These are phyloP conservation scores for Tubulanus polymorphus DNA, from an alignment of 2,888 invertebrate genomes.

Conservation along the genomic window DNA sequence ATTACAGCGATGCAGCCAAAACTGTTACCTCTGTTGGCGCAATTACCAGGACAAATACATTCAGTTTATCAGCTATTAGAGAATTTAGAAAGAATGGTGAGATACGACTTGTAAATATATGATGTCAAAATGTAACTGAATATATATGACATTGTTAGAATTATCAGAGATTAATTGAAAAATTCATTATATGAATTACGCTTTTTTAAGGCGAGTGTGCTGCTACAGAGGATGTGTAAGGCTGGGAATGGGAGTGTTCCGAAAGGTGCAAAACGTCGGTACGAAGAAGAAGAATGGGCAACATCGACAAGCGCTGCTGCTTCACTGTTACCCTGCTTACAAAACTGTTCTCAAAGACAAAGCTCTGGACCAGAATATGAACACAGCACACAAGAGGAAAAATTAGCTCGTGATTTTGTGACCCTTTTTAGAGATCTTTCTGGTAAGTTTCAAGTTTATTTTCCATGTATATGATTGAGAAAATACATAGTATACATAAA, in stretches of 20 bases:
- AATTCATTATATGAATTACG: too few species aligned
- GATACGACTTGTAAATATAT: too few species aligned
- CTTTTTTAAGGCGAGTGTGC: constrained; percentile 26
- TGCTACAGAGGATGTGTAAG: constrained; percentile 35
- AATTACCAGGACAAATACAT: constrained; percentile 26
- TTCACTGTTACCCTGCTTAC: constrained; percentile 11
- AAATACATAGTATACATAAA: too few species aligned
- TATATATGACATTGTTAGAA: too few species aligned
- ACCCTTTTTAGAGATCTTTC: too few species aligned
- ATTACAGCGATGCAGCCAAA: constrained; percentile 31
- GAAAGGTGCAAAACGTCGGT: constrained; percentile 20
- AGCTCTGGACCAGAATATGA: constrained; percentile 11
- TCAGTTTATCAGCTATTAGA: constrained; percentile 32
- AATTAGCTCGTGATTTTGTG: too few species aligned
- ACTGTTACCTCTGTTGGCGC: constrained; percentile 31
- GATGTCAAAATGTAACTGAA: too few species aligned
- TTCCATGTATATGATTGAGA: too few species aligned
- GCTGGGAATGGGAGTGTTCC: constrained; percentile 40
- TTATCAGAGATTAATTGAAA: too few species aligned
- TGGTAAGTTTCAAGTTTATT: too few species aligned
- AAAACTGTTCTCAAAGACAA: constrained; percentile 16
- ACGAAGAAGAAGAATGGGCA: constrained; percentile 9
- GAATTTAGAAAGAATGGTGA: constrained; percentile 32
- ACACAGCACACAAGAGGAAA: constrained; percentile 26
- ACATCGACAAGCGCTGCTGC: too few species aligned